Conservation (phyloP, 2,888 invertebrate genomes). For the Hofmannophila pseudospretella region DNA sequence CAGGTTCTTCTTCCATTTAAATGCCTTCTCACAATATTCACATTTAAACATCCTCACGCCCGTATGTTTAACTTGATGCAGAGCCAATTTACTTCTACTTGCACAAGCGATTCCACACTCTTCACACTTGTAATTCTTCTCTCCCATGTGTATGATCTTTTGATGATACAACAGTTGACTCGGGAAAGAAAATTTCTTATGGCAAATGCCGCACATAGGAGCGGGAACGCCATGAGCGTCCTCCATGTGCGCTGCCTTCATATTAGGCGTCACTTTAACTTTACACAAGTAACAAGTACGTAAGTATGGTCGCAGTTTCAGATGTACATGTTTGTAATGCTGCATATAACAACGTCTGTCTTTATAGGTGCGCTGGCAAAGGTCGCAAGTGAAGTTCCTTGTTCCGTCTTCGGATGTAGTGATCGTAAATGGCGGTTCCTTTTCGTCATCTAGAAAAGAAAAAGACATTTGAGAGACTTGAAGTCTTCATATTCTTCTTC, state of each 20-base stretch:
- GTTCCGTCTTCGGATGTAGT: conserved; percentile 10
- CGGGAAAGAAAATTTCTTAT: conserved; percentile 14
- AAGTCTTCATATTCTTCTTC: too few species aligned
- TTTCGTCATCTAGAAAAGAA: conserved; percentile 12
- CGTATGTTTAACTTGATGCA: neutral
- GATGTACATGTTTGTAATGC: conserved; percentile 8
- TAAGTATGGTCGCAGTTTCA: conserved; percentile 3
- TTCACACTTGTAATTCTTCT: conserved; percentile 10
- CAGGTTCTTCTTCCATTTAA: conserved; percentile 18
- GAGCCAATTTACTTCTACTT: neutral
- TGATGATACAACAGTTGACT: neutral
- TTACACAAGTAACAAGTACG: conserved; percentile 7
- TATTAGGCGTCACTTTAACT: neutral
- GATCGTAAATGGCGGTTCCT: conserved; percentile 2
- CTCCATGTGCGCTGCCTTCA: conserved; percentile 6
- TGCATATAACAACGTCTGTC: conserved; percentile 2
- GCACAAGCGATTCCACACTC: neutral
- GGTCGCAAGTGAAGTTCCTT: conserved; percentile 8
- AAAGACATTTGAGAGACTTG: conserved; percentile 3
- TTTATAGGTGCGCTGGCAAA: conserved; percentile 4
- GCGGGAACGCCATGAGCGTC: conserved; percentile 18
- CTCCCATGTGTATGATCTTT: neutral
- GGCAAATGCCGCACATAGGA: conserved; percentile 25
- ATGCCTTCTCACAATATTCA: conserved; percentile 15
- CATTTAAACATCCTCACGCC: neutral